These are phyloP conservation scores for Thalassoma bifasciatum DNA, from an alignment of 2,113 vertebrate species.

Conservation along the genomic window DNA sequence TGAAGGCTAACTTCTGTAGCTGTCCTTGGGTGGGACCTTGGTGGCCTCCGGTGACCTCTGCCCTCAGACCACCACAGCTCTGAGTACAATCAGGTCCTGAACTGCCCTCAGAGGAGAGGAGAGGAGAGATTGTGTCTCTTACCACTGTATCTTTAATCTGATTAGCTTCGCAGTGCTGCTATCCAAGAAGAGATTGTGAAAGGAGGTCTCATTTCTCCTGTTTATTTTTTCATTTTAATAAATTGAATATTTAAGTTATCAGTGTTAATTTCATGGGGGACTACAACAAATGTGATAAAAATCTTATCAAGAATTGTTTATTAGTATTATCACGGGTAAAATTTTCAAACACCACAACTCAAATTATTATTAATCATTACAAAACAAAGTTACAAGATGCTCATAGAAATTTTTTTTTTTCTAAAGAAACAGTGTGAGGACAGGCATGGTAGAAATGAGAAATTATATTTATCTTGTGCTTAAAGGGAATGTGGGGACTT, in stretches of 20 bases:
- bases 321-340: background rate
- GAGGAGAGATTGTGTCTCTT: constrained; percentile 7
- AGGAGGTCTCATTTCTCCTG: background rate
- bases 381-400: no score
- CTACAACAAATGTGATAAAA: background rate
- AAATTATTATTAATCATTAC: no score
- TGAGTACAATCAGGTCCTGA: constrained; percentile 46
- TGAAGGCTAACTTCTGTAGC: constrained; percentile 67
- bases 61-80: constrained; percentile 4
- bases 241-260: background rate
- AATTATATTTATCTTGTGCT: no score
- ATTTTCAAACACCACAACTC: no score
- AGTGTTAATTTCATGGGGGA: constrained; percentile 3
- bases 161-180: background rate
- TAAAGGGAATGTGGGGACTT: no score
- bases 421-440: no score
- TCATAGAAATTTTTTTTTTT: no score
- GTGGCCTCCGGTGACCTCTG: constrained; percentile 25
- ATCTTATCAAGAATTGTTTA: background rate
- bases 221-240: background rate
- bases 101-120: constrained; percentile 8
- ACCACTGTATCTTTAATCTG: background rate
- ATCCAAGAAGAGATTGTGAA: constrained; percentile 17
- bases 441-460: no score
- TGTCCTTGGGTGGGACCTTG: constrained; percentile 3